Base-by-base conservation (phyloP, 2,888 invertebrate genomes). In the Branchinecta sandiegonensis region DNA sequence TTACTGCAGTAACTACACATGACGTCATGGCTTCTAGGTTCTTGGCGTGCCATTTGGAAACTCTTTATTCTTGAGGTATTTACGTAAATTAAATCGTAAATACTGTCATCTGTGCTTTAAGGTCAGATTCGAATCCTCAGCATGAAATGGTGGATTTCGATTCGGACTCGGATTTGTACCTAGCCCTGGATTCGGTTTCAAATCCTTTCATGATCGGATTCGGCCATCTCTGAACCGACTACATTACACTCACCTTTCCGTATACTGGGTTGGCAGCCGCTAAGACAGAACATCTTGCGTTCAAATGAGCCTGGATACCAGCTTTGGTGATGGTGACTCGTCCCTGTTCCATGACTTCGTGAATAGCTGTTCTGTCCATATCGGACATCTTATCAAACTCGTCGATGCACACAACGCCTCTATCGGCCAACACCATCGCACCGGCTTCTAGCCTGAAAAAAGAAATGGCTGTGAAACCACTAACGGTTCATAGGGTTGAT, bases 311-410 rank as follows among this genome's bases (percentile, higher is more conserved):
- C 78, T 99, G 97, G 71, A 99, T 97, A 9, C 84, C 99, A 37
- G 97, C 99, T 81, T 99, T 99, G 17, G 97, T 90, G 75, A 99
- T 97, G 10, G 97, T 96, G 6, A 99, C 83, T 73, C 88, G 82
- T 8, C 97, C 97, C 79, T 99, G 97, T 81, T 99, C 97, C 97
- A 99, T 94, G 8, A 97, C 99, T 82, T 99, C 99, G 79, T 99
- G 99, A 73, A 99, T 99, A 56, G 99, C 96, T 0, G 97, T 99
- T 75, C 99, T 85, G 81, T 99, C 99, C 71, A 96, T 89, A 79
- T 99, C 99, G 0, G 94, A 94, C 97, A 99, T 99, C 82, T 95
- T 93, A 81, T 99, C 99, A 79, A 99, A 99, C 80, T 99, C 99
- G 79, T 99, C 94, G 73, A 85, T 86, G 77, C 97, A 99, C 66